A percentile compares a stretch with the other conserved stretches of the same genome.
Evolutionary conservation across 2,113 vertebrate species (phyloP).

Genomic region (Gavialis gangeticus): DNA sequence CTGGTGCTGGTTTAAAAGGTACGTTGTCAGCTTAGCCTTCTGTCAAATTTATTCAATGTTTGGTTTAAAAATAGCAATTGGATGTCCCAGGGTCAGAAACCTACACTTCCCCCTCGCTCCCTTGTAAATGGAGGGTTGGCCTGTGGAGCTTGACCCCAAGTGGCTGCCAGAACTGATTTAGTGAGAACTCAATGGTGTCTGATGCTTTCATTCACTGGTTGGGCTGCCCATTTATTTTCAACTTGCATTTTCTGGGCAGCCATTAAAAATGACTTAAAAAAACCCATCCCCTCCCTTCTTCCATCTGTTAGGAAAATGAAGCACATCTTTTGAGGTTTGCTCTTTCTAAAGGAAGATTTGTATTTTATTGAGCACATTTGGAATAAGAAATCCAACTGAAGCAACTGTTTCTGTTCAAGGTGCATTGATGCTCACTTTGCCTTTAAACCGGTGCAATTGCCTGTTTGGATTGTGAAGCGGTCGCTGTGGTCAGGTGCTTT

Average conservation of each 20-base stretch:
- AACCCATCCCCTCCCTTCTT: background rate
- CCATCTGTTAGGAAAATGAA: background rate
- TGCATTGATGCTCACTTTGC: fast-evolving
- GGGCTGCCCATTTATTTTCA: background rate
- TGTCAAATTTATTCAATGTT: background rate
- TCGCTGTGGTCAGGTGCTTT: background rate
- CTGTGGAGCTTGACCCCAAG: background rate
- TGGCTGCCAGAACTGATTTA: background rate
- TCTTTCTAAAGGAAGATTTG: too few species aligned
- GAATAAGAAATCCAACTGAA: background rate
- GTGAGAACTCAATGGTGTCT: background rate
- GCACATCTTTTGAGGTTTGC: too few species aligned
- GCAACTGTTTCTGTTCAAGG: background rate
- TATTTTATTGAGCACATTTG: too few species aligned
- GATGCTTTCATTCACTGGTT: background rate
- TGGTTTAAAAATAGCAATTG: fast-evolving
- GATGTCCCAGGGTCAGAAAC: fast-evolving
- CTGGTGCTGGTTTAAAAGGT: background rate
- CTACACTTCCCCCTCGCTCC: background rate
- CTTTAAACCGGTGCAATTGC: background rate
- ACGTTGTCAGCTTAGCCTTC: background rate
- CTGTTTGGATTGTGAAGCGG: background rate
- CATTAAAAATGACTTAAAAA: background rate
- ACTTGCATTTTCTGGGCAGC: background rate
- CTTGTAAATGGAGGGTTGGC: background rate